phyloP scores from a whole-genome alignment of 2,797 vertebrate genomes.

The Dryobates pubescens region DNA sequence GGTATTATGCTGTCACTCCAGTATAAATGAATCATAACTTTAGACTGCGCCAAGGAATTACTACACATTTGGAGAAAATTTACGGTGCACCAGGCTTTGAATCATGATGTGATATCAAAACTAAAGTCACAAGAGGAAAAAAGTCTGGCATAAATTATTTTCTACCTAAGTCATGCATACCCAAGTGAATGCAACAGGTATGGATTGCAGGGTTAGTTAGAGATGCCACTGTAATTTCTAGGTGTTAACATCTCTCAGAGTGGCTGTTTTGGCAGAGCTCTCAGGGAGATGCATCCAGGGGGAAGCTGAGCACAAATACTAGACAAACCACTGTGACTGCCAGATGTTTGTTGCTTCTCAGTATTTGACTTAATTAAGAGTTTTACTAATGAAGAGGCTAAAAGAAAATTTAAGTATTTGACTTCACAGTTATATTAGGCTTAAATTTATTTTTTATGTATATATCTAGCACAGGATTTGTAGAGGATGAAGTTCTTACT shows the following conservation, averaged over 20 bases:
- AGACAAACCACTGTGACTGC: neutral
- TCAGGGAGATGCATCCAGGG: neutral
- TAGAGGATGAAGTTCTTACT: neutral
- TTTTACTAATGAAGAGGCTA: neutral
- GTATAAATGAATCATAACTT: conserved; percentile 99
- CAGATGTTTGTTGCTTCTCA: neutral
- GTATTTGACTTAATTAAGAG: neutral
- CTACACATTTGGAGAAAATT: conserved; percentile 97
- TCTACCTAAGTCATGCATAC: conserved; percentile 56
- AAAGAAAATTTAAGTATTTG: neutral
- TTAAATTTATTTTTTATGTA: neutral
- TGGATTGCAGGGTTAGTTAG: conserved; percentile 48
- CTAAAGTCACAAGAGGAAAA: conserved; percentile 89
- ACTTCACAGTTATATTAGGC: neutral
- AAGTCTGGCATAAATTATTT: conserved; percentile 92
- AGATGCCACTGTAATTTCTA: conserved; percentile 53
- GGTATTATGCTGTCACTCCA: conserved; percentile 99
- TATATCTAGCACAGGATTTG: neutral
- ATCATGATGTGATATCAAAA: conserved; percentile 97
- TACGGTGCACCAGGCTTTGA: conserved; percentile 93
- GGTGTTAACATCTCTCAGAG: neutral
- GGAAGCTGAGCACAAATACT: neutral
- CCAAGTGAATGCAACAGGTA: conserved; percentile 62
- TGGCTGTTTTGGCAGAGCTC: neutral
- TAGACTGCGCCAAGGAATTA: conserved; percentile 96